Evolutionary conservation across 2,797 vertebrate species (phyloP).

Genomic region (Garrulus glandarius): DNA sequence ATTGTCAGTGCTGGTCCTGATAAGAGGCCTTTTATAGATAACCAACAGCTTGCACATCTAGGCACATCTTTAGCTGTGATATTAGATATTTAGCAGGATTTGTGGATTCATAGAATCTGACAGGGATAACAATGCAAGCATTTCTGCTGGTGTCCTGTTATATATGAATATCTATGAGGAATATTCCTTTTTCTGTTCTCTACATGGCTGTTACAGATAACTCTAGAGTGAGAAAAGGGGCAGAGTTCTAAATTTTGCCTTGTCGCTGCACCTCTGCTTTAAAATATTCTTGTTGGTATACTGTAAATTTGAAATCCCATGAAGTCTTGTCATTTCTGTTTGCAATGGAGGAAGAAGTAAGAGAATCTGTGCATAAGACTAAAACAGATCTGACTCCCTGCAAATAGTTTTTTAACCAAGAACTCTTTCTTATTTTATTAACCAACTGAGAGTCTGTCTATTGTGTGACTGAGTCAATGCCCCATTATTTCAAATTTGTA

Average conservation of each 20-base stretch:
- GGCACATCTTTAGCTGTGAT: background rate
- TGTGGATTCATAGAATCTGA: slow-evolving; percentile 4
- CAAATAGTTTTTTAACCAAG: background rate
- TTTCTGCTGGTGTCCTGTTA: background rate
- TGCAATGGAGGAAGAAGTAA: background rate
- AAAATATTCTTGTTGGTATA: background rate
- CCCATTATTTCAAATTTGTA: background rate
- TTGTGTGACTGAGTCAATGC: background rate
- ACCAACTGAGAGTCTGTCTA: background rate
- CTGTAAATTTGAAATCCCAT: background rate
- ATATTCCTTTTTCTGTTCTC: background rate
- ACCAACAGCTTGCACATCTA: background rate
- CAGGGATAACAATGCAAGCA: background rate
- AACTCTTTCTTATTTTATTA: background rate
- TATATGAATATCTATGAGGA: background rate
- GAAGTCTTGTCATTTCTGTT: background rate
- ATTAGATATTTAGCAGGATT: slow-evolving; percentile 23
- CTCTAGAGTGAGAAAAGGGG: background rate
- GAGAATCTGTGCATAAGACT: background rate
- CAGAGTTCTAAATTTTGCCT: background rate
- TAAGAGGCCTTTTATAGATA: background rate
- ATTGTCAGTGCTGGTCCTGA: background rate
- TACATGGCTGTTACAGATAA: background rate
- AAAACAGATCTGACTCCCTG: background rate
- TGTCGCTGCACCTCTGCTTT: background rate